Percentiles rank a stretch among this genome's conserved stretches.
Evolutionary conservation across 2,797 vertebrate species (phyloP).

Genomic region (Parambassis ranga): DNA sequence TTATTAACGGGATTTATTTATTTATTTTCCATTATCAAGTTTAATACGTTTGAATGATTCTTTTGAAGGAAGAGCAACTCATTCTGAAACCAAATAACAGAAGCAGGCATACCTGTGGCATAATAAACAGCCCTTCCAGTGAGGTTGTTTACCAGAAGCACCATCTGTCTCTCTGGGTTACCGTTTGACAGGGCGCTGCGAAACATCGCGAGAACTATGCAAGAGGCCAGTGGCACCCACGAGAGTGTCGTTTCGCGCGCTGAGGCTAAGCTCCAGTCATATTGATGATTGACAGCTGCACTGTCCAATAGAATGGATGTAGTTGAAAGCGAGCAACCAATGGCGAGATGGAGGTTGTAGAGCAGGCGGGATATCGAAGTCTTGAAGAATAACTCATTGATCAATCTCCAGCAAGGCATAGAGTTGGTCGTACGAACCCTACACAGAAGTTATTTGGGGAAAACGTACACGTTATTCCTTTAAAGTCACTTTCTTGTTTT

Average conservation of each 20-base stretch:
- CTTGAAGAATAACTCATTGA: slow-evolving; percentile 85
- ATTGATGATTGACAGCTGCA: slow-evolving; percentile 40
- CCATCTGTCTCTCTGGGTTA: slow-evolving; percentile 29
- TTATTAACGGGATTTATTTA: not conserved
- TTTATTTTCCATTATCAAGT: not conserved
- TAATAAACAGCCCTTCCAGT: not conserved
- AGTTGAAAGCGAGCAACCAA: slow-evolving; percentile 38
- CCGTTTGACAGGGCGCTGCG: not conserved
- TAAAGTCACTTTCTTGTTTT: slow-evolving; percentile 52
- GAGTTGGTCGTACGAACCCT: slow-evolving; percentile 50
- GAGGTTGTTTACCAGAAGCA: slow-evolving; percentile 42
- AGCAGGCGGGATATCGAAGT: slow-evolving; percentile 78
- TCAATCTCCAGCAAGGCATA: slow-evolving; percentile 66
- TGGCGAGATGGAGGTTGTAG: not conserved
- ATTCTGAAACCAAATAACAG: not conserved
- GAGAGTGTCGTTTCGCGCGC: slow-evolving; percentile 86
- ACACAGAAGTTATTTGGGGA: slow-evolving; percentile 47
- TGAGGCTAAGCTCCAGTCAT: slow-evolving; percentile 77
- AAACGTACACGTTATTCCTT: slow-evolving; percentile 40
- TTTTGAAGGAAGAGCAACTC: not conserved
- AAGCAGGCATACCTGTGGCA: not conserved
- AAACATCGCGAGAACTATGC: slow-evolving; percentile 73
- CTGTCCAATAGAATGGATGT: slow-evolving; percentile 43
- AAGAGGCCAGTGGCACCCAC: slow-evolving; percentile 67
- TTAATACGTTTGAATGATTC: not conserved